Evolutionary conservation across 2,797 vertebrate genomes (phyloP), one percentile per base, ranked within the genome.

Genomic region (Hypotaenidia philippensis): DNA sequence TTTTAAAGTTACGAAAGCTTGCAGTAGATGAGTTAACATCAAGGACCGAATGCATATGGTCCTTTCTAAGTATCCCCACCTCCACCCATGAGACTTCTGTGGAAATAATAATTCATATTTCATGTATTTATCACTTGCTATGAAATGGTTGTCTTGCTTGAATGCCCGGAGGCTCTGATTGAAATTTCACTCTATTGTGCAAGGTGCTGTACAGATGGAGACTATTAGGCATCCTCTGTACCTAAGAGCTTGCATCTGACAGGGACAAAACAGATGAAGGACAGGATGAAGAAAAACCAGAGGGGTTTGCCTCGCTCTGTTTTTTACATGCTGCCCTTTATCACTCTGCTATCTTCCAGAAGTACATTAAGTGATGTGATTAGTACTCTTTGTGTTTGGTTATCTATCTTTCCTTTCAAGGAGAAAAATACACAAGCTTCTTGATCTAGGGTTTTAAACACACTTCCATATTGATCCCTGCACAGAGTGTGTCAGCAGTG

Each of bases 61-160:
- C 17, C 25, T 79, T 64, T 83, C 36, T n/a, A 74, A 89, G 19
- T 63, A 56, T 83, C 29, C 10, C 18, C 21, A 53, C 23, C 5
- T 55, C 8, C 4, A 6, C 17, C 9, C 27, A 31, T 68, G 44
- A 70, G 52, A 84, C 77, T 82, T 91, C 21, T 31, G 11, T 74
- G 45, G 53, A 89, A 93, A 90, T 52, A 64, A 40, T 87, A 86
- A 72, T 72, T 32, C 34, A 6, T 88, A 57, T 76, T 93, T 95
- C 21, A 29, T 78, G 8, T 70, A 49, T 86, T 91, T 86, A 63
- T 75, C 52, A 36, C 17, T 82, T 90, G 27, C 11, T 49, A 31
- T 66, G 41, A 90, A 63, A 60, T 94, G 7, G 36, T 87, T 76
- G 13, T 74, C 40, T 69, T 89, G 21, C 55, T 76, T 72, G 44